These are phyloP conservation scores for Cotesia vestalis DNA, from an alignment of 1,140 invertebrate genomes.

Conservation along the genomic window DNA sequence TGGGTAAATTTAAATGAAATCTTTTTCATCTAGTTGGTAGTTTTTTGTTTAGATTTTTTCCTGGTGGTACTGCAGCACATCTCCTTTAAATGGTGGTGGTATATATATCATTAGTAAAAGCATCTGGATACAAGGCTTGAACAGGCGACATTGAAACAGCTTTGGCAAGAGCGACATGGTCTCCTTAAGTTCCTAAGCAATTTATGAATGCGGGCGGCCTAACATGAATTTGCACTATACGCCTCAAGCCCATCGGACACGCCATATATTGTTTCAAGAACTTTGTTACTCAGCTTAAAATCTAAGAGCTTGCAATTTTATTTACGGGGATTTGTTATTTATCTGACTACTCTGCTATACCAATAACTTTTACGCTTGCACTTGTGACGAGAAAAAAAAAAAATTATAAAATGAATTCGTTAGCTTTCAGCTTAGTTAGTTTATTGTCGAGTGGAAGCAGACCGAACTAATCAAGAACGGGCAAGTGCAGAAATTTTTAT, in stretches of 20 bases:
- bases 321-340: background rate
- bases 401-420: background rate
- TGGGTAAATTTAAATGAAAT: no score
- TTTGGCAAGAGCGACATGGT: constrained; percentile 20
- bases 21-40: no score
- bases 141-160: constrained; percentile 22
- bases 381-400: no score
- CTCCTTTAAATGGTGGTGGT: background rate
- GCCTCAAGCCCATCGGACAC: constrained; percentile 33
- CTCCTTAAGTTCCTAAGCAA: constrained; percentile 42
- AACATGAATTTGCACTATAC: constrained; percentile 46
- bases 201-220: constrained; percentile 44
- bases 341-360: background rate
- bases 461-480: no score
- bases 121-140: constrained; percentile 4
- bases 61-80: no score
- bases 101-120: constrained; percentile 1
- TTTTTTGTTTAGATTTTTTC: no score
- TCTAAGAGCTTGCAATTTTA: background rate
- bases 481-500: no score
- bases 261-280: constrained; percentile 19
- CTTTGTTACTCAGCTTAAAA: constrained; percentile 30
- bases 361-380: background rate
- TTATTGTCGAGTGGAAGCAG: no score
- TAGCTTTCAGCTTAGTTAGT: no score